Conservation (phyloP, 2,113 vertebrate genomes). For the Neolamprologus longior region DNA sequence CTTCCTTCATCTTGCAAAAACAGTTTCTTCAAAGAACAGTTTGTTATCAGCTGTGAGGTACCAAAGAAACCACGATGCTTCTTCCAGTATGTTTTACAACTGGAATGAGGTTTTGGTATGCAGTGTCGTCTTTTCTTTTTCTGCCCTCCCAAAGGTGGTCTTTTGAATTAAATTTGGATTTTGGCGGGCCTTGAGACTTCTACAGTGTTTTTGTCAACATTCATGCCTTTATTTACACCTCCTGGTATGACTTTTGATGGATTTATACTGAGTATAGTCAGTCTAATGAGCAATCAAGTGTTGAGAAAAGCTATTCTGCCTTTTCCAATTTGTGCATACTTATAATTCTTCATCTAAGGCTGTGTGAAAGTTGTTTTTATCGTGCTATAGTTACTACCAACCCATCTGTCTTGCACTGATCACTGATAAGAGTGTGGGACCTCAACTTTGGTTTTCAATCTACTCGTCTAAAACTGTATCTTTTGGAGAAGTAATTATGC, state of each 20-base stretch:
- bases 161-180: not conserved
- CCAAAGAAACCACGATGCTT: not conserved
- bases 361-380: not conserved
- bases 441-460: not conserved
- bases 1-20: not conserved
- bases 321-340: not conserved
- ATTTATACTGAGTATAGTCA: not conserved
- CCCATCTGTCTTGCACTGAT: not conserved
- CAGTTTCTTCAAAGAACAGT: not conserved
- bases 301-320: not conserved
- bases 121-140: accelerated
- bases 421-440: accelerated
- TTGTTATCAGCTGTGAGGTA: not conserved
- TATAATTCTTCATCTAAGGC: not conserved
- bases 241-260: not conserved
- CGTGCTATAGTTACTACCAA: accelerated
- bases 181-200: accelerated
- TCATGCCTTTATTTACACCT: not conserved
- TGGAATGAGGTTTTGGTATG: not conserved
- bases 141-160: not conserved
- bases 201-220: not conserved
- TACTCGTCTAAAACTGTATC: not conserved
- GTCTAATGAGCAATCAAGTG: not conserved
- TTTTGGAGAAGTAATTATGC: not conserved
- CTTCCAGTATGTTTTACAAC: not conserved